These are phyloP conservation scores for Orchesella cincta DNA, from an alignment of 1,140 invertebrate genomes.

Conservation along the genomic window DNA sequence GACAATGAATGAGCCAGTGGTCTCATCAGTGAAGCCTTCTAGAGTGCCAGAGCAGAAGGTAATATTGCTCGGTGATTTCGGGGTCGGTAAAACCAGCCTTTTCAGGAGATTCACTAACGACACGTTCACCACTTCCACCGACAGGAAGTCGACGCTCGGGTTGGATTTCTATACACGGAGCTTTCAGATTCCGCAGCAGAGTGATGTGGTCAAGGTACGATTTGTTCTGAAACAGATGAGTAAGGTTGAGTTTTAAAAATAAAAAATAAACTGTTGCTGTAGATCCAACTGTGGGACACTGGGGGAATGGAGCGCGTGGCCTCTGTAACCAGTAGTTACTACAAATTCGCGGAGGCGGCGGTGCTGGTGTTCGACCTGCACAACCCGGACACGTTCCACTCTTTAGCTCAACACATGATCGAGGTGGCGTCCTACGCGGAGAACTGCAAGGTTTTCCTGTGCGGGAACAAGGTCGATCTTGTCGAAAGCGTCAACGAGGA, in stretches of 20 bases:
- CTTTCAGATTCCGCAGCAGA: slow-evolving; percentile 60
- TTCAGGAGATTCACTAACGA: slow-evolving; percentile 73
- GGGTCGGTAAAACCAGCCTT: neutral
- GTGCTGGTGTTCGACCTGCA: slow-evolving; percentile 87
- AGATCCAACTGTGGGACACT: slow-evolving; percentile 91
- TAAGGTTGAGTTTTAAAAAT: slow-evolving; percentile 4
- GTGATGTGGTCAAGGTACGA: slow-evolving; percentile 6
- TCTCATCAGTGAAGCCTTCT: neutral
- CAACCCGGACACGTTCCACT: slow-evolving; percentile 86
- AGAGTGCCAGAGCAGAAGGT: neutral
- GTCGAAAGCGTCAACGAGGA: neutral
- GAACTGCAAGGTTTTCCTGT: slow-evolving; percentile 89
- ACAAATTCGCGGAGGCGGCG: slow-evolving; percentile 89
- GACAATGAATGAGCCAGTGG: too few relatives aligned
- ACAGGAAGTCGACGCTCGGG: slow-evolving; percentile 84
- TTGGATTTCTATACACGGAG: slow-evolving; percentile 85
- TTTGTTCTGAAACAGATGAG: neutral
- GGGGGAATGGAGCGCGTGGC: slow-evolving; percentile 88
- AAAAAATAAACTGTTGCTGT: slow-evolving; percentile 17
- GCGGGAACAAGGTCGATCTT: slow-evolving; percentile 81
- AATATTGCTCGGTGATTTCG: neutral
- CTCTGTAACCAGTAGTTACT: slow-evolving; percentile 89
- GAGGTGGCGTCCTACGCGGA: slow-evolving; percentile 88
- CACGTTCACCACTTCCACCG: slow-evolving; percentile 73
- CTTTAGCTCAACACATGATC: slow-evolving; percentile 84